A percentile compares a stretch with the other conserved stretches of the same genome.
Evolutionary conservation across 2,797 vertebrate species (phyloP).

Genomic region (Periparus ater): DNA sequence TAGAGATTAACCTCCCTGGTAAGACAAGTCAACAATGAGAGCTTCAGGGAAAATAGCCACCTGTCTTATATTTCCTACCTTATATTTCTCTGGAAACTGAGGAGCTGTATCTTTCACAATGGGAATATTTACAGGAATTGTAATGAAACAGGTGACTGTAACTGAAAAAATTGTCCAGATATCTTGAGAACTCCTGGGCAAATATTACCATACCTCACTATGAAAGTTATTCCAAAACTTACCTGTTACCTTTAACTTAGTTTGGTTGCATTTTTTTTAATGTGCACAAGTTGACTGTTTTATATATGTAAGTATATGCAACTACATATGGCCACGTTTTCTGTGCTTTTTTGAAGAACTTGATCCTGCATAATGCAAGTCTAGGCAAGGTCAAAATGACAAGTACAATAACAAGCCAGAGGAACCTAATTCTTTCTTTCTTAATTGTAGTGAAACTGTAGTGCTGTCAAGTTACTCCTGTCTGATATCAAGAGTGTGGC

Average conservation of each 20-base stretch:
- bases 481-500: not conserved
- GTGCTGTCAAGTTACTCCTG: not conserved
- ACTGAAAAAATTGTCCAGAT: not conserved
- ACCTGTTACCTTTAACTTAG: not conserved
- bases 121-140: not conserved
- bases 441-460: not conserved
- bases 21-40: not conserved
- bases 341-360: not conserved
- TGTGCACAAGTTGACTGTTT: not conserved
- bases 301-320: not conserved
- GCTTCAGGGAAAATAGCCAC: not conserved
- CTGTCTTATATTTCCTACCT: not conserved
- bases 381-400: not conserved
- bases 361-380: not conserved
- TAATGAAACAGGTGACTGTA: not conserved
- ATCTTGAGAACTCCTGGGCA: not conserved
- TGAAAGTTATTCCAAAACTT: not conserved
- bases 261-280: not conserved
- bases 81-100: not conserved
- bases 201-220: not conserved
- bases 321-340: not conserved
- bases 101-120: not conserved
- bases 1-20: not conserved
- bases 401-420: not conserved
- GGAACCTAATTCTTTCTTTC: not conserved